Evolutionary conservation across 1,140 invertebrate species (phyloP).

Genomic region (Camponotus pennsylvanicus): DNA sequence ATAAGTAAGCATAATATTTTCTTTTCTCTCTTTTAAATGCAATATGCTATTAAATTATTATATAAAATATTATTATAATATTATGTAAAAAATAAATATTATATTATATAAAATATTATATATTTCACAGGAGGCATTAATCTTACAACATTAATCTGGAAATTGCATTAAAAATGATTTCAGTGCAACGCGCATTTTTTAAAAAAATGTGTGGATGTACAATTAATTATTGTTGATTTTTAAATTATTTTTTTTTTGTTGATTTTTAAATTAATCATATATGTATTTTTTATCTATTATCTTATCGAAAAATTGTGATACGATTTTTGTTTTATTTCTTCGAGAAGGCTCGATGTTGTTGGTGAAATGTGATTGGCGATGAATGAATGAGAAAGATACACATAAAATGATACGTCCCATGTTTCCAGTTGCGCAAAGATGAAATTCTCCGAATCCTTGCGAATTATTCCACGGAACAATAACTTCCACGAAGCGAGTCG

Average conservation of each 20-base stretch:
- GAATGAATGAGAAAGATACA: slow-evolving; percentile 23
- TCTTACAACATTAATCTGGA: neutral
- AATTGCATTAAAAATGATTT: neutral
- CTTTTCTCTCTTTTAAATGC: too few relatives aligned
- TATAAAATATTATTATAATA: too few relatives aligned
- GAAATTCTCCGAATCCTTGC: slow-evolving; percentile 47
- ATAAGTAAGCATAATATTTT: neutral
- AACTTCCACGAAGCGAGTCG: slow-evolving; percentile 39
- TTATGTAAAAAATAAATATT: too few relatives aligned
- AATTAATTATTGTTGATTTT: neutral
- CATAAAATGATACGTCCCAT: slow-evolving; percentile 47
- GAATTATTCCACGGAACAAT: slow-evolving; percentile 50
- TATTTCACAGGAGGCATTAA: neutral
- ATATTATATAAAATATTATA: too few relatives aligned
- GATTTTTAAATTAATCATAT: neutral
- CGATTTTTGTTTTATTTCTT: neutral
- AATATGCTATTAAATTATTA: too few relatives aligned
- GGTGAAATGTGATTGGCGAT: neutral
- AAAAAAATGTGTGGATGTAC: neutral
- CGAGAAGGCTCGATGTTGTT: neutral
- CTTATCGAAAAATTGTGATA: neutral
- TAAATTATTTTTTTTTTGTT: neutral
- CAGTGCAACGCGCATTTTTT: neutral
- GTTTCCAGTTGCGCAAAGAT: slow-evolving; percentile 26
- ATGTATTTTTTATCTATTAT: neutral